A percentile compares a stretch with the other conserved stretches of the same genome.
phyloP scores from a whole-genome alignment of 2,797 vertebrate species.

The Nyctalus aviator region DNA sequence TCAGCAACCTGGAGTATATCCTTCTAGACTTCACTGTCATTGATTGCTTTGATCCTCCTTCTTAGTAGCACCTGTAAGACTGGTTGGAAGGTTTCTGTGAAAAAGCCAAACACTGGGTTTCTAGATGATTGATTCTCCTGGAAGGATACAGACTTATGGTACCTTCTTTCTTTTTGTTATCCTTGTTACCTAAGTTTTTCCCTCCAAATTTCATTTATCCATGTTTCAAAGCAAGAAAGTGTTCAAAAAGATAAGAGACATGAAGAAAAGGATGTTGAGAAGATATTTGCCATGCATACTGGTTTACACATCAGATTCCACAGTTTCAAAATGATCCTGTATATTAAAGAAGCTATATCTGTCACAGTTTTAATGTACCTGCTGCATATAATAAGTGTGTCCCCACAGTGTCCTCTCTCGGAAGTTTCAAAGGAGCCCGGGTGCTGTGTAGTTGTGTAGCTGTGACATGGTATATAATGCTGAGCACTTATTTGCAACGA shows the following conservation, averaged over 20 bases:
- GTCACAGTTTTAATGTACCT: background rate
- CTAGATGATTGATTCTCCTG: background rate
- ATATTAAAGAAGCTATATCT: background rate
- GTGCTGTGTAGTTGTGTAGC: background rate
- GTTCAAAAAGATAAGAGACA: background rate
- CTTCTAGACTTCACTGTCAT: background rate
- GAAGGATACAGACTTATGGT: background rate
- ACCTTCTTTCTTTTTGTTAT: background rate
- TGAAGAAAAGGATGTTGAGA: background rate
- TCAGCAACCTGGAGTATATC: background rate
- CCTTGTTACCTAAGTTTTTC: background rate
- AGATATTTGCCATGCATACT: background rate
- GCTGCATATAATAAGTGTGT: background rate
- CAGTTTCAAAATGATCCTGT: background rate
- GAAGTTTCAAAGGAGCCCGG: background rate
- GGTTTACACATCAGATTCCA: background rate
- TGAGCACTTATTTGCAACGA: background rate
- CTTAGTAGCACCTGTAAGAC: background rate
- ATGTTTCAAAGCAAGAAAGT: slow-evolving; percentile 27
- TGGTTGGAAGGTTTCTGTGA: background rate
- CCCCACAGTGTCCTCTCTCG: background rate
- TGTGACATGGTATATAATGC: background rate
- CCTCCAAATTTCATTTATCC: background rate
- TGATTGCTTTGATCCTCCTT: background rate
- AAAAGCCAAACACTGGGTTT: slow-evolving; percentile 38